Percentiles rank a stretch among this genome's conserved stretches.
Evolutionary conservation across 2,888 invertebrate species (phyloP).

Genomic region (Sminthurides aquaticus): DNA sequence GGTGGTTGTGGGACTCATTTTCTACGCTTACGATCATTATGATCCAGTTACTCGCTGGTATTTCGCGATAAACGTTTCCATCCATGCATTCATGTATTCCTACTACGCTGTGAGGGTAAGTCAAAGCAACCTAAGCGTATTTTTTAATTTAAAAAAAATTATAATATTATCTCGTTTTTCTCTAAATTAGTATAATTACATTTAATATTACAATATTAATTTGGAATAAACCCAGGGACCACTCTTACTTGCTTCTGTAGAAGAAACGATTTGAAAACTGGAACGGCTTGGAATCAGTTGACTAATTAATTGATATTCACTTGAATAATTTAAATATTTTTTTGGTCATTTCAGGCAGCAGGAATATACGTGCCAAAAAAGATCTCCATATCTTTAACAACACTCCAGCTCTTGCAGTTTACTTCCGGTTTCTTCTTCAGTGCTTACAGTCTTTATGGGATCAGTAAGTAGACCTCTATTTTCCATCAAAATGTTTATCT

Average conservation of each 20-base stretch:
- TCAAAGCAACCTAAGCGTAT: no score
- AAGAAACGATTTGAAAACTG: no score
- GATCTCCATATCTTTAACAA: neutral
- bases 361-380: neutral
- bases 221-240: no score
- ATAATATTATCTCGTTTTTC: no score
- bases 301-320: no score
- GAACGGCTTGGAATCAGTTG: no score
- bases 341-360: no score
- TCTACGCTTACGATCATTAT: constrained; percentile 32
- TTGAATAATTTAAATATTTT: no score
- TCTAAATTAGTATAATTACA: neutral
- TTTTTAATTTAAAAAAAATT: no score
- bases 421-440: neutral
- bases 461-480: neutral
- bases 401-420: neutral
- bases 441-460: neutral
- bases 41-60: constrained; percentile 38
- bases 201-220: no score
- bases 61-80: constrained; percentile 35
- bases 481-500: neutral
- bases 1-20: constrained; percentile 34
- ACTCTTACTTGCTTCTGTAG: no score
- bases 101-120: constrained; percentile 33
- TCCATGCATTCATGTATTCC: constrained; percentile 37